Conservation (phyloP, 1,140 invertebrate genomes). For the Zelostemma sp. region DNA sequence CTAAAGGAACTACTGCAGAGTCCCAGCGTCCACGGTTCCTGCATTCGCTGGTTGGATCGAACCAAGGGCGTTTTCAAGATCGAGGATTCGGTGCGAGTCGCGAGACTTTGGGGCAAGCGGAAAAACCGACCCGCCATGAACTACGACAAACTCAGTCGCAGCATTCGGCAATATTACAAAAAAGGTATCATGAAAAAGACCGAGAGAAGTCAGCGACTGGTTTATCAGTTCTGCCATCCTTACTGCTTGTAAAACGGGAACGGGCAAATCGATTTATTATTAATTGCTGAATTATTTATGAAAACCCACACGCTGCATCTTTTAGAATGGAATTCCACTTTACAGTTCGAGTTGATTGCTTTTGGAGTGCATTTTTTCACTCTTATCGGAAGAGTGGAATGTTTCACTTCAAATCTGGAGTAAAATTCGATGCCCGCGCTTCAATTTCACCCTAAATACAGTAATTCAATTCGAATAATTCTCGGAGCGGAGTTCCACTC, state of each 20-base stretch:
- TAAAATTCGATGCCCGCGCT: no score
- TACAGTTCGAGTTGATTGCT: no score
- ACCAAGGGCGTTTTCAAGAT: slow-evolving; percentile 98
- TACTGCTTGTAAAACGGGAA: slow-evolving; percentile 80
- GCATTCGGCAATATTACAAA: slow-evolving; percentile 99
- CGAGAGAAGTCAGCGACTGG: slow-evolving; percentile 95
- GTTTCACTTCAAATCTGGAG: no score
- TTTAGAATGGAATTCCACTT: no score
- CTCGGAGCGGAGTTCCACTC: no score
- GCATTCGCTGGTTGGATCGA: slow-evolving; percentile 97
- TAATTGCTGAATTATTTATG: not conserved
- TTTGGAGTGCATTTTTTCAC: no score
- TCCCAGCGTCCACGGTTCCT: slow-evolving; percentile 88
- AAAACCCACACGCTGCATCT: no score
- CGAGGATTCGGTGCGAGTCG: slow-evolving; percentile 96
- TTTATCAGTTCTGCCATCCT: slow-evolving; percentile 98
- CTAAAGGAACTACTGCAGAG: slow-evolving; percentile 94
- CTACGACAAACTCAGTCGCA: slow-evolving; percentile 98
- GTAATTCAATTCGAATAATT: no score
- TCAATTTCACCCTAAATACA: no score
- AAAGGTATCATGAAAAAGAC: slow-evolving; percentile 99
- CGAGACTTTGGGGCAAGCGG: slow-evolving; percentile 94
- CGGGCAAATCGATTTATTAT: not conserved
- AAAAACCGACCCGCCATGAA: slow-evolving; percentile 99
- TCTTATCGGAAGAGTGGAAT: no score